Conservation (phyloP, 1,140 invertebrate genomes). For the Orussus abietinus region DNA sequence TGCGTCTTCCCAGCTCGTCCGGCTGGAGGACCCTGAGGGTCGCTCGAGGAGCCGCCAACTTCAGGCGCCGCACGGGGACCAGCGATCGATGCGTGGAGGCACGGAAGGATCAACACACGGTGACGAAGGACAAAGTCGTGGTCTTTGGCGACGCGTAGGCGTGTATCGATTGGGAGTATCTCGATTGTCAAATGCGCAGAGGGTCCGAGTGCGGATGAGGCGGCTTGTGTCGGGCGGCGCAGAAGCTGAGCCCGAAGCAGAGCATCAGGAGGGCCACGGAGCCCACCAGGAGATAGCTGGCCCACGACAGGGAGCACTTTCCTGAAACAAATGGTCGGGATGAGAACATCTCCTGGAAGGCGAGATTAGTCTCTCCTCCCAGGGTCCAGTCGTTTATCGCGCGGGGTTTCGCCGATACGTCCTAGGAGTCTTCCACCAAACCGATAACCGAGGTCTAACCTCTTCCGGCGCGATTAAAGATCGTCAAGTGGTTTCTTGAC, state of each 20-base stretch:
- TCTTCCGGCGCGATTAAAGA: no score
- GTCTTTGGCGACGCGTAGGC: conserved; percentile 45
- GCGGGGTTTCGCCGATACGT: no score
- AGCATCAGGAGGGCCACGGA: conserved; percentile 56
- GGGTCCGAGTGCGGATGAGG: conserved; percentile 36
- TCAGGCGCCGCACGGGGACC: conserved; percentile 1
- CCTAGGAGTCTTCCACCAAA: no score
- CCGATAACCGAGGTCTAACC: no score
- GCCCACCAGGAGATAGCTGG: conserved; percentile 58
- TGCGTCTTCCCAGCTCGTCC: neutral
- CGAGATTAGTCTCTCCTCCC: no score
- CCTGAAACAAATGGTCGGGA: conserved; percentile 54
- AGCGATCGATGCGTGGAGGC: neutral
- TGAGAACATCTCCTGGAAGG: no score
- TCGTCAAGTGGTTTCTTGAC: no score
- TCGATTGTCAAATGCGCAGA: conserved; percentile 49
- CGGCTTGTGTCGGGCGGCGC: conserved; percentile 52
- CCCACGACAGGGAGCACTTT: conserved; percentile 62
- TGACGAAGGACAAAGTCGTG: conserved; percentile 44
- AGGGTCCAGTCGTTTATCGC: no score
- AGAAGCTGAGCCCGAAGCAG: conserved; percentile 61
- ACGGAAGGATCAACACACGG: conserved; percentile 41
- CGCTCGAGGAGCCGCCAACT: conserved; percentile 5
- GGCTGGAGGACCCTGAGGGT: conserved; percentile 5
- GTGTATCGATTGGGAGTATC: conserved; percentile 45